phyloP scores from a whole-genome alignment of 2,888 invertebrate genomes.

The Lingula anatina region DNA sequence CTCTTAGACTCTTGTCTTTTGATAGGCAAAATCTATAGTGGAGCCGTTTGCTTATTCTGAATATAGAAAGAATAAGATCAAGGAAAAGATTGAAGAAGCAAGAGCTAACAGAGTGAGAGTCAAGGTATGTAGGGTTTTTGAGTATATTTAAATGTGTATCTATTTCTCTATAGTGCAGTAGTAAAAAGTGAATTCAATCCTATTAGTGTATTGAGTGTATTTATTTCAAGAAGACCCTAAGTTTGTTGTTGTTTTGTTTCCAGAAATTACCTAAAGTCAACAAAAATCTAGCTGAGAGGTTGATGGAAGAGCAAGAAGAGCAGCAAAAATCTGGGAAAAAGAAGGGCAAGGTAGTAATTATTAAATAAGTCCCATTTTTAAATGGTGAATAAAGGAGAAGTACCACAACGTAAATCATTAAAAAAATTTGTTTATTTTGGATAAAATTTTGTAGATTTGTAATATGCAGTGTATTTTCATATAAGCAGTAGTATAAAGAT shows the following conservation, averaged over 20 bases:
- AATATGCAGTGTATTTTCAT: neutral
- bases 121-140: too few relatives aligned
- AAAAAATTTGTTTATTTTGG: too few relatives aligned
- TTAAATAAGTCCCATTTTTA: too few relatives aligned
- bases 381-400: too few relatives aligned
- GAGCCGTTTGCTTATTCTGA: constrained; percentile 93
- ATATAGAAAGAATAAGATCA: constrained; percentile 74
- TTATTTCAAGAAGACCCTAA: too few relatives aligned
- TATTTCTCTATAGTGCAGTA: too few relatives aligned
- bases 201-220: too few relatives aligned
- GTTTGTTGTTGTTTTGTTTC: neutral
- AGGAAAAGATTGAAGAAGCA: constrained; percentile 82
- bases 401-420: too few relatives aligned
- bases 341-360: constrained; percentile 17
- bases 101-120: constrained; percentile 60
- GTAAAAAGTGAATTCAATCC: too few relatives aligned
- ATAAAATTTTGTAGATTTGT: too few relatives aligned
- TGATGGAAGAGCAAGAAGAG: constrained; percentile 63
- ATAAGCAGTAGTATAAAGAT: neutral
- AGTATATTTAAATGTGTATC: too few relatives aligned
- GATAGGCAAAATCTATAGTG: constrained; percentile 71
- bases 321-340: constrained; percentile 16
- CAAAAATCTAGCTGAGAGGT: constrained; percentile 78
- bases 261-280: constrained; percentile 79
- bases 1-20: constrained; percentile 4